These are phyloP conservation scores for Onychomys torridus DNA, from an alignment of 2,797 vertebrate species.

Conservation along the genomic window DNA sequence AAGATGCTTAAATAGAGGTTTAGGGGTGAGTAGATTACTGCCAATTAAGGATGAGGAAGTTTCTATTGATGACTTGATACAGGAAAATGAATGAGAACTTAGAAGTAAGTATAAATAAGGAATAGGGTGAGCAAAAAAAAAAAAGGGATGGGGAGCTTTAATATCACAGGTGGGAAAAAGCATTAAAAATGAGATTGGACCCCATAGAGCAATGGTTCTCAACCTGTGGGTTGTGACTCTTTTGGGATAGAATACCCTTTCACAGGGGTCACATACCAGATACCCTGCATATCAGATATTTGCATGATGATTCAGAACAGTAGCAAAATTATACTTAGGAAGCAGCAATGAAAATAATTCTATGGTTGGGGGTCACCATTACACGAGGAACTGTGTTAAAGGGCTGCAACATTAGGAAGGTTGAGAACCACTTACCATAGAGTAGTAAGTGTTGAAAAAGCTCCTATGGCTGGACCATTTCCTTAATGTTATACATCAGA, in stretches of 20 bases:
- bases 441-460: not conserved
- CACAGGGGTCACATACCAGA: not conserved
- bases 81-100: not conserved
- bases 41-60: not conserved
- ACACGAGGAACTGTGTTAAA: not conserved
- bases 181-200: not conserved
- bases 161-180: not conserved
- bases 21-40: not conserved
- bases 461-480: not conserved
- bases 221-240: too few relatives aligned
- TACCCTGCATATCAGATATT: too few relatives aligned
- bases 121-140: not conserved
- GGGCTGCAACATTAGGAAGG: not conserved
- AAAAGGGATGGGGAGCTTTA: not conserved
- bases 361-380: not conserved
- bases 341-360: not conserved
- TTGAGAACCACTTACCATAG: not conserved
- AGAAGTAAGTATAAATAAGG: slow-evolving; percentile 34
- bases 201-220: not conserved
- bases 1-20: not conserved
- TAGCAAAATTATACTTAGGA: not conserved
- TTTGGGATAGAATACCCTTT: not conserved
- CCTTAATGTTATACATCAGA: not conserved
- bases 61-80: not conserved
- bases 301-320: not conserved